Base-by-base conservation (phyloP, 2,888 invertebrate genomes). In the Coelinius sp. region DNA sequence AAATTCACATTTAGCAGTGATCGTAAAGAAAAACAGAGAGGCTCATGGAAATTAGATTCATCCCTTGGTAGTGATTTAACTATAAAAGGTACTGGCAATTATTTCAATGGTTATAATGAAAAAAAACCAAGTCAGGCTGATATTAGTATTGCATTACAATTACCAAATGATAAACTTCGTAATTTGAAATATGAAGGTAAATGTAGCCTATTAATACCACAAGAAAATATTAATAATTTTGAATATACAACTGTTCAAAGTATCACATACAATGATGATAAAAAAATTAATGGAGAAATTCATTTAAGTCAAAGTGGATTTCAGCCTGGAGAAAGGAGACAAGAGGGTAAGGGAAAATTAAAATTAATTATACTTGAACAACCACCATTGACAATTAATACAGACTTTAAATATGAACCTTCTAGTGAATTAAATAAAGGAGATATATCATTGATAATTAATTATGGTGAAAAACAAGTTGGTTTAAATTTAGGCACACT, bases 121-220 rank as follows among this genome's bases (percentile, higher is more conserved):
- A 86, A 86, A 2, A 86, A 84, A 77, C 91, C 91, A 35, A 83
- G 84, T 27, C 82, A 88, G 2, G 88, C 90, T n/a, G 90, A 91
- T 27, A 74, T 88, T 44, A 85, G 88, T 0, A 20, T 91, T 0
- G 88, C 89, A 3, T 7, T 92, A 0, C 88, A 90, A 20, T 83
- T 92, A 22, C 92, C 93, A 0, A 89, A 90, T 66, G 90, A 92
- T 0, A 90, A 89, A 44, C 86, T 92, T 0, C 92, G 91, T 69
- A 90, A 90, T 75, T 79, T 93, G 56, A 91, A 91, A 78, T 84
- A 88, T 38, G 85, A 88, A 1, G 85, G 89, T 0, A 80, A 83
- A 20, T 88, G 88, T 0, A 88, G 85, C 10, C 14, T 88, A 0
- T 59, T 87, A 14, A 74, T 82, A 4, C 84, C 89, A 0, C 66